phyloP scores from a whole-genome alignment of 2,113 vertebrate species.

The Leptobrachium leishanense region DNA sequence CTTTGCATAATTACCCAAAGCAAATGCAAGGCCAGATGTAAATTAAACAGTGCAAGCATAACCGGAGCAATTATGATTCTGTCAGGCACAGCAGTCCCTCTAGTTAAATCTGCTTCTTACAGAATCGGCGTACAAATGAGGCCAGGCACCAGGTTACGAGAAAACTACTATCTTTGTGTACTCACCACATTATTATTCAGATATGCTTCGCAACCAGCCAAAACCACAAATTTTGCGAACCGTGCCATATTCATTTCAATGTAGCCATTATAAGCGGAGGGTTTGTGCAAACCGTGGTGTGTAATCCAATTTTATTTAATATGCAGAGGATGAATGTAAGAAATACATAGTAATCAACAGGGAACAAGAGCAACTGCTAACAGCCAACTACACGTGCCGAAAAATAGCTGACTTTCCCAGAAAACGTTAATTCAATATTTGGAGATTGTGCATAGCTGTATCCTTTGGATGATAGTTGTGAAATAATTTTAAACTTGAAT shows the following conservation, averaged over 20 bases:
- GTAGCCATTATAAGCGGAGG: not conserved
- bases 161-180: not conserved
- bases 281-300: not conserved
- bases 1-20: constrained; percentile 11
- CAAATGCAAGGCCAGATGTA: not conserved
- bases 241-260: not conserved
- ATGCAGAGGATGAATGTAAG: not conserved
- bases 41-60: constrained; percentile 6
- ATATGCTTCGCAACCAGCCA: not conserved
- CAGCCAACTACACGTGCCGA: not conserved
- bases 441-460: not conserved
- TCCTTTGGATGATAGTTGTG: not conserved
- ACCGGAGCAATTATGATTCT: constrained; percentile 16
- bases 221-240: not conserved
- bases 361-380: not conserved
- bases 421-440: not conserved
- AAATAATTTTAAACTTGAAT: not conserved
- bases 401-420: not conserved
- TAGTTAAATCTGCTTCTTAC: constrained; percentile 3
- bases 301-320: not conserved
- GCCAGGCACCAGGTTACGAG: not conserved
- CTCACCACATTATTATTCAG: not conserved
- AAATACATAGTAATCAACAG: not conserved
- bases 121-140: constrained; percentile 13
- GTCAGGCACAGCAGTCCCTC: constrained; percentile 9